phyloP scores from a whole-genome alignment of 2,113 vertebrate species.

The Melanotaenia duboulayi region DNA sequence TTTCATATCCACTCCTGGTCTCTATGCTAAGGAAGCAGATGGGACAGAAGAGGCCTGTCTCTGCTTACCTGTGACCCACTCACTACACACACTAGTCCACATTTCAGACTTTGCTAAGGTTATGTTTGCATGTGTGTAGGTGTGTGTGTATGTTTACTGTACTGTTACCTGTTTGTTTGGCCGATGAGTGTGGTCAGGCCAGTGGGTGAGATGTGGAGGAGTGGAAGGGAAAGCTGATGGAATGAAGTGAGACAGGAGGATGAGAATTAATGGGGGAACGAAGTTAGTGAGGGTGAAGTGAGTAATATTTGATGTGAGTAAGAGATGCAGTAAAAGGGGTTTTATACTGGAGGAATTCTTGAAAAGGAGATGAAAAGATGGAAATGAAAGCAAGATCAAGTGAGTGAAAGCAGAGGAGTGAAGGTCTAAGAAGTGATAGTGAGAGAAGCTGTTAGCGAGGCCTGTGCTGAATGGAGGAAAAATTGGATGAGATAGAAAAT shows the following conservation, averaged over 20 bases:
- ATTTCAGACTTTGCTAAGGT: constrained; percentile 58
- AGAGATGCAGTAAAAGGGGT: constrained; percentile 7
- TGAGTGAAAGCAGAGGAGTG: constrained; percentile 10
- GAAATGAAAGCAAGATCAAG: not conserved
- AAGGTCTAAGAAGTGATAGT: not conserved
- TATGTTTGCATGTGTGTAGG: constrained; percentile 34
- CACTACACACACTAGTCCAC: constrained; percentile 34
- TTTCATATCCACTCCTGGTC: constrained; percentile 64
- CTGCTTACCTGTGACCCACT: constrained; percentile 61
- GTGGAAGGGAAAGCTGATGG: not conserved
- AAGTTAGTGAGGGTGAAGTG: constrained; percentile 42
- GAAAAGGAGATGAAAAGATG: not conserved
- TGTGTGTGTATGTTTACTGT: constrained; percentile 57
- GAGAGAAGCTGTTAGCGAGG: not conserved
- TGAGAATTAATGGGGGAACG: constrained; percentile 1
- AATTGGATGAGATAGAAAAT: constrained; percentile 3
- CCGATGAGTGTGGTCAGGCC: constrained; percentile 37
- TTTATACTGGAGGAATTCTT: constrained; percentile 23
- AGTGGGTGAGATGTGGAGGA: constrained; percentile 18
- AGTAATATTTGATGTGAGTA: constrained; percentile 59
- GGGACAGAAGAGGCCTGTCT: constrained; percentile 70
- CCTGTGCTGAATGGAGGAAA: not conserved
- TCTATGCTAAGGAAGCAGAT: constrained; percentile 45
- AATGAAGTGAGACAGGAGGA: constrained; percentile 5
- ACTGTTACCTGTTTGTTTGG: constrained; percentile 58